These are phyloP conservation scores for Meteorus sp. DNA, from an alignment of 1,140 invertebrate genomes.

Conservation along the genomic window DNA sequence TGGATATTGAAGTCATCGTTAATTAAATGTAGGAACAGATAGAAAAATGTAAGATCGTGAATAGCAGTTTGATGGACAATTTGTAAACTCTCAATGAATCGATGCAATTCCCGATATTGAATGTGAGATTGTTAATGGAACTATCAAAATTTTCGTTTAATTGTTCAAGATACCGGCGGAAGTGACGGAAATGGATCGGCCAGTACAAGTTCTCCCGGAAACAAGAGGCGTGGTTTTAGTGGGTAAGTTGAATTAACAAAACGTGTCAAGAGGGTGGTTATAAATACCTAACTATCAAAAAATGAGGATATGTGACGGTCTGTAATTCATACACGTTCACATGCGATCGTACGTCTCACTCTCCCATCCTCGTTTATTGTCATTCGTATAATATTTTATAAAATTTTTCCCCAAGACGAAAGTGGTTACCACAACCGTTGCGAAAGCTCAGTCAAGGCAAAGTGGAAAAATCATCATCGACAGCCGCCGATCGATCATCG, in stretches of 20 bases:
- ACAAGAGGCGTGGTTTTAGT: constrained; percentile 78
- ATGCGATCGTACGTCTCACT: background rate
- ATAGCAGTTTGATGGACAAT: background rate
- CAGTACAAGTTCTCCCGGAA: constrained; percentile 72
- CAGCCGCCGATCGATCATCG: constrained; percentile 63
- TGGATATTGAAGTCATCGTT: too few species aligned
- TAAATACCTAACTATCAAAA: constrained; percentile 8
- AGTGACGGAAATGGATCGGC: constrained; percentile 61
- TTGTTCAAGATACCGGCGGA: constrained; percentile 59
- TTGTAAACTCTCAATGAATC: background rate
- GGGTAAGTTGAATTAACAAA: constrained; percentile 66
- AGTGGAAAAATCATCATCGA: constrained; percentile 70
- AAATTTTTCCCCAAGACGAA: constrained; percentile 65
- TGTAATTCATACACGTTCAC: background rate
- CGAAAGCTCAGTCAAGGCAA: constrained; percentile 88
- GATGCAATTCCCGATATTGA: constrained; percentile 4
- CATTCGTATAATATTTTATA: background rate
- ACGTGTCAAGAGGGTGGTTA: constrained; percentile 32
- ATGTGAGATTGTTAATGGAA: background rate
- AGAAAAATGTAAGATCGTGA: too few species aligned
- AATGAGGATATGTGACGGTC: background rate
- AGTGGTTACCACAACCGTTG: constrained; percentile 88
- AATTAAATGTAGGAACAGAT: too few species aligned
- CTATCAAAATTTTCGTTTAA: constrained; percentile 9
- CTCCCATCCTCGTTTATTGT: background rate